Evolutionary conservation across 2,888 invertebrate species (phyloP).

Genomic region (Blastobasis lacticolella): DNA sequence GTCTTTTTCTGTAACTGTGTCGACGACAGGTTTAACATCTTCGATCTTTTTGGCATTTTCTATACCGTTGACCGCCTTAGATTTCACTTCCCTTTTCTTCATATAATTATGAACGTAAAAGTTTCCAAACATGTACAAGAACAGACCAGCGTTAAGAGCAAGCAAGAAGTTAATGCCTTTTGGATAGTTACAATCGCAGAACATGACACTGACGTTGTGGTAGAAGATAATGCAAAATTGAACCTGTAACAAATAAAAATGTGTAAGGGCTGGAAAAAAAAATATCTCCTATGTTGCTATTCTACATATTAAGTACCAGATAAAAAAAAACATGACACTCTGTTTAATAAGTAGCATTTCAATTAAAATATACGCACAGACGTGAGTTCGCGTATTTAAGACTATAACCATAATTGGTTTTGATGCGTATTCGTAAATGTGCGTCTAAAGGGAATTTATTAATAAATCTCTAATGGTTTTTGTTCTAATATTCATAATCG

Average conservation of each 20-base stretch:
- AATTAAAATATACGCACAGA: too few species aligned
- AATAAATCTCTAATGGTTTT: too few species aligned
- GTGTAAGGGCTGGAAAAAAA: too few species aligned
- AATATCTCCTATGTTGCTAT: too few species aligned
- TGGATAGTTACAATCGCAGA: conserved; percentile 81
- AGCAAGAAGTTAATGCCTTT: conserved; percentile 80
- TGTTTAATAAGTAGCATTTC: too few species aligned
- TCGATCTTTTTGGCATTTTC: background rate
- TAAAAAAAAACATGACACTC: too few species aligned
- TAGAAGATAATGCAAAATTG: conserved; percentile 85
- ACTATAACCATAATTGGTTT: too few species aligned
- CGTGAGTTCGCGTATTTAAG: too few species aligned
- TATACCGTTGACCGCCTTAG: background rate
- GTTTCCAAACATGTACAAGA: conserved; percentile 84
- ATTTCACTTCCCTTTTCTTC: conserved; percentile 23
- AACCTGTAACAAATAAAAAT: conserved; percentile 54
- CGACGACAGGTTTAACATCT: background rate
- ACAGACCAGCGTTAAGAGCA: conserved; percentile 78
- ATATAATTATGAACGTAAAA: conserved; percentile 82
- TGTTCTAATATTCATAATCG: too few species aligned
- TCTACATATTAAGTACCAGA: too few species aligned
- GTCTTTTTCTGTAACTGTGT: background rate
- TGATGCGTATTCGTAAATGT: too few species aligned
- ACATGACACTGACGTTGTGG: conserved; percentile 79
- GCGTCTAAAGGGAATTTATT: too few species aligned